A percentile compares a stretch with the other conserved stretches of the same genome.
Conservation (phyloP, 2,888 invertebrate species). For the Leucoma salicis region DNA sequence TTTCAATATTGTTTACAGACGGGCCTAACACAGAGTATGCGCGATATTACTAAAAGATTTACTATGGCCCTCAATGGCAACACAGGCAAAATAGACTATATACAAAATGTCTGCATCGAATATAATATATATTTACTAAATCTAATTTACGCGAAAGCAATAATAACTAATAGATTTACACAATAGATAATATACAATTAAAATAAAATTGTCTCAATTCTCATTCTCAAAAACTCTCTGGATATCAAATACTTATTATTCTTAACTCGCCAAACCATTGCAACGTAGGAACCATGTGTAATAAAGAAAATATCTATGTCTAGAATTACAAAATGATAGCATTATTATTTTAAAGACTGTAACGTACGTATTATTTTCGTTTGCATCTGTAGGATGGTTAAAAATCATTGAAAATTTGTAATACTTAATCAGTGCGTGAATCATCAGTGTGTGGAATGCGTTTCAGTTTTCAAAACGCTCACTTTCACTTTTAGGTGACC, state of each 20-base stretch:
- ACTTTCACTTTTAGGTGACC: no score
- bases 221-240: conserved; percentile 8
- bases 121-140: conserved; percentile 10
- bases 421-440: no score
- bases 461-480: no score
- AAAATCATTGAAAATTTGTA: no score
- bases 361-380: no score
- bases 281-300: background rate
- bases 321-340: no score
- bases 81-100: conserved; percentile 34
- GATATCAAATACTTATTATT: background rate
- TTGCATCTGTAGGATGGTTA: no score
- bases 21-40: conserved; percentile 11
- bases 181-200: conserved; percentile 21
- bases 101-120: conserved; percentile 20
- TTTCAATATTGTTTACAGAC: conserved; percentile 2
- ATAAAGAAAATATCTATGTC: no score
- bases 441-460: no score
- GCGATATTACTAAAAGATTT: conserved; percentile 12
- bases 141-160: conserved; percentile 32
- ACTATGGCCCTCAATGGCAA: conserved; percentile 27
- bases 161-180: conserved; percentile 29
- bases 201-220: no score
- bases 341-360: no score
- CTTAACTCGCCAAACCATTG: background rate